Conservation (phyloP, 2,113 vertebrate genomes). For the Leptosomus discolor region DNA sequence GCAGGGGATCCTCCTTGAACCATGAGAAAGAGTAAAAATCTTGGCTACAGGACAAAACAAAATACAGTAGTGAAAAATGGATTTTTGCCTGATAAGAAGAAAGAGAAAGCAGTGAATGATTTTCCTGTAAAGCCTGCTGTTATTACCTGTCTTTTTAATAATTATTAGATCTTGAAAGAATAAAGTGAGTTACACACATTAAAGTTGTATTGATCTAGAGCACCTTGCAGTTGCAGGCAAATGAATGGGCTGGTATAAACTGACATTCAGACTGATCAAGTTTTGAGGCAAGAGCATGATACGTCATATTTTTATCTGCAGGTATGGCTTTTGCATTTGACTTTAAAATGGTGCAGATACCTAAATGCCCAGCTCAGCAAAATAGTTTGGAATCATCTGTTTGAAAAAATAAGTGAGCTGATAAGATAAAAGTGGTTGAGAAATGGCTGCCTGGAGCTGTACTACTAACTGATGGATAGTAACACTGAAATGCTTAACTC, state of each 20-base stretch:
- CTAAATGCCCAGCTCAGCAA: neutral
- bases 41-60: conserved; percentile 48
- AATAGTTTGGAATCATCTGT: neutral
- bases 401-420: neutral
- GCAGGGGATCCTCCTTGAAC: conserved; percentile 19
- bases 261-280: neutral
- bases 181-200: neutral
- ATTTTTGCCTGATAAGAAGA: neutral
- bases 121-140: neutral
- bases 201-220: neutral
- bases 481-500: neutral
- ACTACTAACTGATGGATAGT: neutral
- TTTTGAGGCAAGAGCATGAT: neutral
- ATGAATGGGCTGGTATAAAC: neutral
- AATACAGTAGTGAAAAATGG: neutral
- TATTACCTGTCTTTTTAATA: neutral
- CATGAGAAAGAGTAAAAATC: conserved; percentile 25
- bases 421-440: neutral
- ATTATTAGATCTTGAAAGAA: neutral
- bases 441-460: neutral
- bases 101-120: neutral
- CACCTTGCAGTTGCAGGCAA: neutral
- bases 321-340: neutral
- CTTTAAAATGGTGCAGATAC: neutral
- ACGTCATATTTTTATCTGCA: neutral